Percentiles rank a stretch among this genome's conserved stretches.
Conservation (phyloP, 2,888 invertebrate genomes). For the Lithophane semibrunnea region DNA sequence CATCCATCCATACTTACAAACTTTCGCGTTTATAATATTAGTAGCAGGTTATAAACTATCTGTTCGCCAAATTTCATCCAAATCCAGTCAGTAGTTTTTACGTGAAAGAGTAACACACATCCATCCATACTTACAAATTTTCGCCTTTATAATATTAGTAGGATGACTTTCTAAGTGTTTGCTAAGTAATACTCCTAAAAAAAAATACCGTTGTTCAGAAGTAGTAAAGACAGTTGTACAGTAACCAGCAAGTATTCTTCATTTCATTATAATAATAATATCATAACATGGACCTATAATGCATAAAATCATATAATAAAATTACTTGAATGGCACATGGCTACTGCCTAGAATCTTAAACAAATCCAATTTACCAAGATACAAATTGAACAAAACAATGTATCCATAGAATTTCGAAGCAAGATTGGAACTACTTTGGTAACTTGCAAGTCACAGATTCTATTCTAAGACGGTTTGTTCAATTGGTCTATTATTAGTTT, state of each 20-base stretch:
- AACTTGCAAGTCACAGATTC: conserved; percentile 9
- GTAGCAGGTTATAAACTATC: too few species aligned
- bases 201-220: neutral
- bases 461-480: neutral
- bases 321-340: neutral
- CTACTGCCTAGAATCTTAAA: neutral
- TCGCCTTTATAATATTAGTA: too few species aligned
- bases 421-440: neutral
- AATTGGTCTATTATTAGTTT: conserved; percentile 17
- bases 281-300: neutral
- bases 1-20: too few species aligned
- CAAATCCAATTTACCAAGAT: neutral
- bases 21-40: too few species aligned
- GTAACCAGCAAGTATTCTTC: neutral
- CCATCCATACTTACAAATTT: too few species aligned
- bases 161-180: neutral
- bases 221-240: neutral
- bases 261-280: neutral
- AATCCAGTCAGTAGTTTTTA: too few species aligned
- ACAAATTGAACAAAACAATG: neutral
- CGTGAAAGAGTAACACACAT: too few species aligned
- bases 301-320: neutral
- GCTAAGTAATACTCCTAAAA: neutral
- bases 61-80: too few species aligned
- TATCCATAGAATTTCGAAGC: neutral